Conservation (phyloP, 2,888 invertebrate species). For the Melitaea athalia region DNA sequence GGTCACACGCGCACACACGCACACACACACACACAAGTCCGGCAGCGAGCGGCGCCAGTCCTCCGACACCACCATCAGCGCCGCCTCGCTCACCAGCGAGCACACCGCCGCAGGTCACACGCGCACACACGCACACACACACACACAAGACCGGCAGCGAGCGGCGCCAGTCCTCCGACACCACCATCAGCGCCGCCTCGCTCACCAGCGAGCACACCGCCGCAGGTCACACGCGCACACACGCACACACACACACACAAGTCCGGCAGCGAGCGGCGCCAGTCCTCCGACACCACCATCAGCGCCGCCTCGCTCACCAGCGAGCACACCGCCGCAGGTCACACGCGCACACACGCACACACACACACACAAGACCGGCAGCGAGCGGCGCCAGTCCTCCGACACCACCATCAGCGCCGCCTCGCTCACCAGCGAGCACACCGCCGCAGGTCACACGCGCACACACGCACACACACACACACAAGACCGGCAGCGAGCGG, state of each 20-base stretch:
- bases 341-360: background rate
- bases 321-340: conserved; percentile 75
- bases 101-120: conserved; percentile 68
- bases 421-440: conserved; percentile 82
- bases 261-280: conserved; percentile 81
- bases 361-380: conserved; percentile 81
- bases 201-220: conserved; percentile 80
- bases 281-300: conserved; percentile 83
- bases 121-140: background rate
- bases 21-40: conserved; percentile 77
- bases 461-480: conserved; percentile 52
- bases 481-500: conserved; percentile 83
- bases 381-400: conserved; percentile 80
- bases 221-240: conserved; percentile 53
- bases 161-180: conserved; percentile 81
- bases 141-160: conserved; percentile 83
- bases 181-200: conserved; percentile 84
- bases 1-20: conserved; percentile 48
- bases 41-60: conserved; percentile 82
- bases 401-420: conserved; percentile 85
- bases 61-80: conserved; percentile 83
- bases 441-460: conserved; percentile 60
- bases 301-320: conserved; percentile 84
- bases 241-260: conserved; percentile 72
- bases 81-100: conserved; percentile 83